Base-by-base conservation (phyloP, 2,888 invertebrate species). In the Mythimna ferrago region DNA sequence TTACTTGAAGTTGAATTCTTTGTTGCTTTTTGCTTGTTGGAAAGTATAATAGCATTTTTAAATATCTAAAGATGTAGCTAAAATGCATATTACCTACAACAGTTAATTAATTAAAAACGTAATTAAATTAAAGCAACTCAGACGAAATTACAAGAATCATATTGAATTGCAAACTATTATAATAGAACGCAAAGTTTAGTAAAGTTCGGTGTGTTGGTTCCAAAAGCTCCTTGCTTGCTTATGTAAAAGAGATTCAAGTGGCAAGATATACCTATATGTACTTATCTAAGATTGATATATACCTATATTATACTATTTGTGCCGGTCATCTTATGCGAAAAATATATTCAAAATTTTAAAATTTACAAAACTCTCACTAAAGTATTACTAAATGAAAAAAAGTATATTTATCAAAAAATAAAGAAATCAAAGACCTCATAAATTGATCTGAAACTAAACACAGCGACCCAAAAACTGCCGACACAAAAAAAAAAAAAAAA, bases 121-220 rank as follows among this genome's bases (percentile, higher is more conserved):
- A 70, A 56, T 54, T 72, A 53, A 64, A 64, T 65, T 76, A 64
- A 48, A 65, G 41, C 32, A 56, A 51, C 60, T 41, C n/a, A 51
- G 71, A 56, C 51, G 64, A 76, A 76, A 76, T 48, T 70, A 69
- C 32, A 26, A 65, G 64, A 61, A 70, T 70, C 64, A 76, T 76
- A 70, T 64, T 70, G 76, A 76, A 76, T 56, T 74, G 66, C 80
- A 65, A 80, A 77, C 77, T 66, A 64, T 48, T 26, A 58, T 19
- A 54, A 58, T 19, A 54, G 57, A 63, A 72, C 54, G 38, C 66
- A 48, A 71, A 78, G 53, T 77, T 71, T n/a, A n/a, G 26, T 62
- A 57, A 77, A 76, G 62, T 77, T 76, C 21, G 53, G 53, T 71
- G 35, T 66, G 69, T 66, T 71, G 32, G 66, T 66, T 71, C 48